Base-by-base conservation (phyloP, 1,140 invertebrate genomes). In the Drosophila ironensis region DNA sequence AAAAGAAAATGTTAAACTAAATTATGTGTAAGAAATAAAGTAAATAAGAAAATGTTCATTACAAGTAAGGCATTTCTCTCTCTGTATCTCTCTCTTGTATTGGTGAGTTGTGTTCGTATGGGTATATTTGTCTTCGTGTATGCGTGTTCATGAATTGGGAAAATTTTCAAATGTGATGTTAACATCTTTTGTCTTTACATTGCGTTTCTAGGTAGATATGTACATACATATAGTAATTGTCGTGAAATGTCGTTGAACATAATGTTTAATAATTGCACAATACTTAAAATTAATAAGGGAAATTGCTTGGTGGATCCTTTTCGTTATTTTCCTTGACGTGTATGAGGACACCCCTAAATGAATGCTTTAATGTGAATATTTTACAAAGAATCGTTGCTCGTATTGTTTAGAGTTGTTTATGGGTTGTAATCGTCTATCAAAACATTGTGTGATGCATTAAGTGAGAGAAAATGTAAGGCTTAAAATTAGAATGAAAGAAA, bases 251-350 rank as follows among this genome's bases (percentile, higher is more conserved):
- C 35, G 24, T 45, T 51, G 53, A 64, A 27, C 47, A 41, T 40
- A 53, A 57, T 63, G 63, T 66, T 66, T 60, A 57, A 74, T 54
- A 74, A 84, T 71, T 84, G 73, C 64, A 78, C 70, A 84, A 74
- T 74, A 70, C 78, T 84, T 84, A 84, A 74, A 73, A 66, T 70
- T 78, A 84, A 73, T 30, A 72, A 40, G 72, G 48, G 24, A 64
- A 61, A 47, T 63, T 37, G 17, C 19, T 47, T 59, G 59, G 54
- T 47, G 41, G 24, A 19, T 47, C 27, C 5, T 60, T 27, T 46
- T 11, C n/a, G n/a, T n/a, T n/a, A n/a, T n/a, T 16, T 41, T 41
- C 11, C n/a, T n/a, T 44, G 51, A 25, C 37, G 4, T n/a, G 22
- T 37, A 71, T 72, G 54, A 71, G 54, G 67, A 72, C 57, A 72